A percentile compares a stretch with the other conserved stretches of the same genome.
phyloP scores from a whole-genome alignment of 1,140 invertebrate genomes.

The Sesamia nonagrioides region DNA sequence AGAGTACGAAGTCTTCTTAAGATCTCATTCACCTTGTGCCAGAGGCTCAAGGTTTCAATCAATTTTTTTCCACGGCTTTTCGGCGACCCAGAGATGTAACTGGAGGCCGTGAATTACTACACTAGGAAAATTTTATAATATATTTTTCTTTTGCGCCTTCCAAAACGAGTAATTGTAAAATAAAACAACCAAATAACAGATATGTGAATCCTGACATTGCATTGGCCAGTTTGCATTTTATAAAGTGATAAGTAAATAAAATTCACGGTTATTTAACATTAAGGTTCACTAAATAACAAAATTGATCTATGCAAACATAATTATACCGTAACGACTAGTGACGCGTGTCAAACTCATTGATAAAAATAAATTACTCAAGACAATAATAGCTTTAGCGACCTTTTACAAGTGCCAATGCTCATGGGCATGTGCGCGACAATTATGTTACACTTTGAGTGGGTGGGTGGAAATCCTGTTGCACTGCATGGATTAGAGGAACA shows the following conservation, averaged over 20 bases:
- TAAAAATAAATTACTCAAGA: conserved; percentile 72
- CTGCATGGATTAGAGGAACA: conserved; percentile 21
- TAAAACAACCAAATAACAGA: neutral
- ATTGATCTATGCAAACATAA: conserved; percentile 59
- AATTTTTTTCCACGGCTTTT: conserved; percentile 57
- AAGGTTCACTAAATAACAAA: conserved; percentile 53
- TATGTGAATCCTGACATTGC: conserved; percentile 26
- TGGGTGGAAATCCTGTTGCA: conserved; percentile 28
- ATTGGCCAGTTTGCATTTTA: conserved; percentile 2
- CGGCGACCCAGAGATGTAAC: conserved; percentile 45
- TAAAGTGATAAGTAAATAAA: neutral
- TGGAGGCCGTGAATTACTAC: conserved; percentile 33
- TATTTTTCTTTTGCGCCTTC: conserved; percentile 18
- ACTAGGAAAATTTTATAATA: conserved; percentile 27
- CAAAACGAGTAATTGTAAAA: neutral
- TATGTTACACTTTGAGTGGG: neutral
- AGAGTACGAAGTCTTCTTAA: conserved; percentile 55
- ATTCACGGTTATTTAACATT: conserved; percentile 50
- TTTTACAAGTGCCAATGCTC: conserved; percentile 43
- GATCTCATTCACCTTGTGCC: conserved; percentile 52
- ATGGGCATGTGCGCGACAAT: conserved; percentile 33
- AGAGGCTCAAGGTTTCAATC: conserved; percentile 58
- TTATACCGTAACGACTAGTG: conserved; percentile 66
- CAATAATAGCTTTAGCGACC: conserved; percentile 66
- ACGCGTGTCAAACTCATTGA: conserved; percentile 80